These are phyloP conservation scores for Centropus unirufus DNA, from an alignment of 2,113 vertebrate species.

Conservation along the genomic window DNA sequence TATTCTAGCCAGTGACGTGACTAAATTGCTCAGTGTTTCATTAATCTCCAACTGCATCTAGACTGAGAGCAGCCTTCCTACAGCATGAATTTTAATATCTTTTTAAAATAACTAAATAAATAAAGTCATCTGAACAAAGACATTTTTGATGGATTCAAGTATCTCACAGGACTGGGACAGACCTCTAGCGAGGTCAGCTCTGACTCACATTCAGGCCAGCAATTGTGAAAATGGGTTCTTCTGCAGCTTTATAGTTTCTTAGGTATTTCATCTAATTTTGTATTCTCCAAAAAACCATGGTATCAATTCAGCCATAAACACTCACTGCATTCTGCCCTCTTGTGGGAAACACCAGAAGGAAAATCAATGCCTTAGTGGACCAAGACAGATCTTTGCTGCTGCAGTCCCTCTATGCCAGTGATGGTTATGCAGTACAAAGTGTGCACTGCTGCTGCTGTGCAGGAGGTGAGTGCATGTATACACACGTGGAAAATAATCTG, in stretches of 20 bases:
- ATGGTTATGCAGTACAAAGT: accelerated
- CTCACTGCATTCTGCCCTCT: not conserved
- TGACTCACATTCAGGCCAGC: not conserved
- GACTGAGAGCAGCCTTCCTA: not conserved
- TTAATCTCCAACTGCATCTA: not conserved
- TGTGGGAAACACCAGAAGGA: not conserved
- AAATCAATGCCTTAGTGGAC: not conserved
- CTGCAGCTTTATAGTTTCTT: not conserved
- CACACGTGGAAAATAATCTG: accelerated
- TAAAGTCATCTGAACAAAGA: not conserved
- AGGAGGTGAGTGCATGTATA: no score
- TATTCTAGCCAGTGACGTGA: not conserved
- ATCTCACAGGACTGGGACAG: not conserved
- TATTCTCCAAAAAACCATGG: not conserved
- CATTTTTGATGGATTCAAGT: not conserved
- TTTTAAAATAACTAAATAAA: not conserved
- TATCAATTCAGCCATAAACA: not conserved
- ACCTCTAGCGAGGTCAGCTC: not conserved
- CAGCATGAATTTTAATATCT: not conserved
- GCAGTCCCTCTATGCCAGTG: not conserved
- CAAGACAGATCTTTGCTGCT: not conserved
- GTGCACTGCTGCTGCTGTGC: accelerated
- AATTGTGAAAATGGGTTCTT: not conserved
- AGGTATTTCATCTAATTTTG: not conserved
- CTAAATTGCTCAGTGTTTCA: not conserved